A percentile compares a stretch with the other conserved stretches of the same genome.
Conservation (phyloP, 2,113 vertebrate species). For the Parus major region DNA sequence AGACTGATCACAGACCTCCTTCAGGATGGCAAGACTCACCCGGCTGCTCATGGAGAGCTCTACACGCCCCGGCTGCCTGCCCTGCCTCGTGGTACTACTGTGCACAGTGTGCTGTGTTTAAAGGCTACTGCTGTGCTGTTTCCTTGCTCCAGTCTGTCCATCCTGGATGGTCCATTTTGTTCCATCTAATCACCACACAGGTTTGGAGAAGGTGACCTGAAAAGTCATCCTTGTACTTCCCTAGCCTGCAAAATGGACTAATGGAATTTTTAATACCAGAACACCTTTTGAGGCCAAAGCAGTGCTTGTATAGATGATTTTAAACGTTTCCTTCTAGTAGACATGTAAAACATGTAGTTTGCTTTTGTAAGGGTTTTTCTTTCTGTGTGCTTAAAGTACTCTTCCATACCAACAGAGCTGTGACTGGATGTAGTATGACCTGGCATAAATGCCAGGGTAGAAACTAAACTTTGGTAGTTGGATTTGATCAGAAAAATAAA, state of each 20-base stretch:
- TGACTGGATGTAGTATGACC: neutral
- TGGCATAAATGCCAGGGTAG: neutral
- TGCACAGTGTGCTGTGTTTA: neutral
- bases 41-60: rapidly evolving
- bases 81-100: rapidly evolving
- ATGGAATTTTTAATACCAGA: neutral
- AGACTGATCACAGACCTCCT: neutral
- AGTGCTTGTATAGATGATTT: neutral
- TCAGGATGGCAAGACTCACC: neutral
- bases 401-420: neutral
- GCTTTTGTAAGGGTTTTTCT: neutral
- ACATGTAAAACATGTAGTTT: neutral
- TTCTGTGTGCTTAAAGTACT: neutral
- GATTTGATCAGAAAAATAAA: neutral
- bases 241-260: neutral
- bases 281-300: neutral
- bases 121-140: neutral
- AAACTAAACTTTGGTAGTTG: neutral
- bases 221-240: neutral
- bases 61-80: neutral
- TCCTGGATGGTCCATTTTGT: neutral
- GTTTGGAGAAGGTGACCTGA: neutral
- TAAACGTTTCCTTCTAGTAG: neutral
- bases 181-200: neutral
- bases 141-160: rapidly evolving